phyloP scores from a whole-genome alignment of 2,797 vertebrate species.

The Platyrinchus mystaceus region DNA sequence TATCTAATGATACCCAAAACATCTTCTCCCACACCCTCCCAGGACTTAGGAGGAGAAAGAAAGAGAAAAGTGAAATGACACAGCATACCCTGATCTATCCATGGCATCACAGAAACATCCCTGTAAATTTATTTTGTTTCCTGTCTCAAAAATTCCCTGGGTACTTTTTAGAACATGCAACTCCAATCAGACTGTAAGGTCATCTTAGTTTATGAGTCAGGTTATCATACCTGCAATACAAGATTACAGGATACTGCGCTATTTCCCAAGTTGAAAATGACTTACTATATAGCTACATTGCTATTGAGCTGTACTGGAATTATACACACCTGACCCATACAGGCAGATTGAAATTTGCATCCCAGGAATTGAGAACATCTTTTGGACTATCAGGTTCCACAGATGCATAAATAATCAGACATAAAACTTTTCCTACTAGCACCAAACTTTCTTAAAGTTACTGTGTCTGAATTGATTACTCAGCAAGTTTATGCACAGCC shows the following conservation, averaged over 20 bases:
- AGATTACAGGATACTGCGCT: neutral
- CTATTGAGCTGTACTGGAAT: neutral
- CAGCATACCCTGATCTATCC: neutral
- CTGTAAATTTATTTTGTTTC: neutral
- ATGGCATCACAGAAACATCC: neutral
- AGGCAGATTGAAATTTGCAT: neutral
- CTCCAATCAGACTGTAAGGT: neutral
- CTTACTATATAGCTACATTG: neutral
- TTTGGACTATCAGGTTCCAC: neutral
- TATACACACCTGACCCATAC: neutral
- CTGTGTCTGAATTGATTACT: constrained; percentile 4
- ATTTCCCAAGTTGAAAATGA: constrained; percentile 12
- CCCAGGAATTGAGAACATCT: neutral
- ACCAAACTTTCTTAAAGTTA: neutral
- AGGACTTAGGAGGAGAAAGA: neutral
- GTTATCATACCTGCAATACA: neutral
- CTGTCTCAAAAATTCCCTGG: neutral
- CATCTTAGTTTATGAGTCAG: constrained; percentile 1
- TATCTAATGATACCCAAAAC: constrained; percentile 20
- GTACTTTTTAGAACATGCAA: neutral
- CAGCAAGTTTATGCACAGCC: constrained; percentile 11
- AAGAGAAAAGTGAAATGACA: neutral
- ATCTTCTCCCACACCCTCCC: neutral
- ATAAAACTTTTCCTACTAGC: neutral
- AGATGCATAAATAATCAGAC: neutral